Evolutionary conservation across 2,113 vertebrate species (phyloP).

Genomic region (Ceyx margarethae): DNA sequence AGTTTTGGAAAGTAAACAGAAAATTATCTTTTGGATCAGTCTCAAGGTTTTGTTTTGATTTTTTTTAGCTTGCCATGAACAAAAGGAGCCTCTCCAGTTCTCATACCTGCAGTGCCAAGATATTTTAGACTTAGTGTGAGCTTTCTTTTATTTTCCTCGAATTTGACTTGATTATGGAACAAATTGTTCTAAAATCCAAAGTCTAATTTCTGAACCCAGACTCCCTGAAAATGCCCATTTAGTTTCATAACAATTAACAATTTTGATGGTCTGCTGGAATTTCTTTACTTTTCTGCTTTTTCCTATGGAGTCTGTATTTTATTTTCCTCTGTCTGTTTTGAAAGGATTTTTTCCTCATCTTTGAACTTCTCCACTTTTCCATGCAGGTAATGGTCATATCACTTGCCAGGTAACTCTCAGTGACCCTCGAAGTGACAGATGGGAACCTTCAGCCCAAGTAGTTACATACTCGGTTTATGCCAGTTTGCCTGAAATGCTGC

Average conservation of each 20-base stretch:
- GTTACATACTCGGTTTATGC: not conserved
- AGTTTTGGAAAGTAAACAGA: not conserved
- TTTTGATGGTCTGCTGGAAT: not conserved
- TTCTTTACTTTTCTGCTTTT: not conserved
- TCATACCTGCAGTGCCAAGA: not conserved
- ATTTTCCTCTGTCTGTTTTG: not conserved
- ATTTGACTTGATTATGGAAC: not conserved
- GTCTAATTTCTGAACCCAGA: not conserved
- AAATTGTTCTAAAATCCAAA: not conserved
- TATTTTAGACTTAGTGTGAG: not conserved
- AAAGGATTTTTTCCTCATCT: not conserved
- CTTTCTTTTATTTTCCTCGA: not conserved
- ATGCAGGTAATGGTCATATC: not conserved
- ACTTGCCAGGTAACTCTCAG: not conserved
- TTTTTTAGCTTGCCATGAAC: not conserved
- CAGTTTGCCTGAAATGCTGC: not conserved
- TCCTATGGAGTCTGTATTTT: not conserved
- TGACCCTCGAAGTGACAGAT: not conserved
- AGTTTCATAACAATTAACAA: not conserved
- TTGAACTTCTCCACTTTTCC: not conserved
- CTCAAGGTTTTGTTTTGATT: not conserved
- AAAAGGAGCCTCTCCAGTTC: not conserved
- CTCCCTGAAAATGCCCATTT: not conserved
- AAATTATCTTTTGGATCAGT: not conserved
- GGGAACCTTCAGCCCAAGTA: not conserved